Percentiles rank a stretch among this genome's conserved stretches.
phyloP scores from a whole-genome alignment of 2,888 invertebrate species.

The Hesperia comma region DNA sequence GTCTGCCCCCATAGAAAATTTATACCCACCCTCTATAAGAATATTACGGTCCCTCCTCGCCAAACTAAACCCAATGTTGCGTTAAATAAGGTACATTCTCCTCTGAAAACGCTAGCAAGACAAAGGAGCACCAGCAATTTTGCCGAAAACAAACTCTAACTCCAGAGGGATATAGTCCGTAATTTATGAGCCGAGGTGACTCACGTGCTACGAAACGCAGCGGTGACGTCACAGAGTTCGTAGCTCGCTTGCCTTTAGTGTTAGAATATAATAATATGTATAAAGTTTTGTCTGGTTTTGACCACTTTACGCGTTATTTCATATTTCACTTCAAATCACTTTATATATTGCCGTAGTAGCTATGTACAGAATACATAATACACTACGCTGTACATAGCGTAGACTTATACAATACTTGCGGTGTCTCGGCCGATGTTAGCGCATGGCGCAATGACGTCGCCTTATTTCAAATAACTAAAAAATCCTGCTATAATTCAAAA shows the following conservation, averaged over 20 bases:
- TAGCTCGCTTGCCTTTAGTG: conserved; percentile 46
- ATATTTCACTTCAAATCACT: neutral
- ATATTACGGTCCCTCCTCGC: conserved; percentile 61
- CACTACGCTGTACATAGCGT: neutral
- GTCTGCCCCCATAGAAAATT: conserved; percentile 83
- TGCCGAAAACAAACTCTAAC: conserved; percentile 81
- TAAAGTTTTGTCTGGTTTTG: conserved; percentile 1
- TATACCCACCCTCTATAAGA: conserved; percentile 81
- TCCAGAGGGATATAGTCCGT: conserved; percentile 79
- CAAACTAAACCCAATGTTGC: conserved; percentile 60
- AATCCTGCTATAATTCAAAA: conserved; percentile 1
- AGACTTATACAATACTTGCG: neutral
- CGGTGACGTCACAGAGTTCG: conserved; percentile 68
- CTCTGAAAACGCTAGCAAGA: conserved; percentile 56
- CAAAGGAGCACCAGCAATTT: conserved; percentile 78
- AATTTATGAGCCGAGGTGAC: conserved; percentile 74
- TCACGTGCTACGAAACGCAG: conserved; percentile 77
- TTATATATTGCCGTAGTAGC: neutral
- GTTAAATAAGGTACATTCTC: conserved; percentile 60
- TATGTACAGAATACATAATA: neutral
- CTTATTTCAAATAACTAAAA: neutral
- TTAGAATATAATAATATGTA: conserved; percentile 25
- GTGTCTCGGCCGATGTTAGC: neutral
- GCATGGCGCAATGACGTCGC: neutral
- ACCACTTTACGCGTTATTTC: neutral